Conservation (phyloP, 2,797 vertebrate genomes). For the Somateria mollissima region DNA sequence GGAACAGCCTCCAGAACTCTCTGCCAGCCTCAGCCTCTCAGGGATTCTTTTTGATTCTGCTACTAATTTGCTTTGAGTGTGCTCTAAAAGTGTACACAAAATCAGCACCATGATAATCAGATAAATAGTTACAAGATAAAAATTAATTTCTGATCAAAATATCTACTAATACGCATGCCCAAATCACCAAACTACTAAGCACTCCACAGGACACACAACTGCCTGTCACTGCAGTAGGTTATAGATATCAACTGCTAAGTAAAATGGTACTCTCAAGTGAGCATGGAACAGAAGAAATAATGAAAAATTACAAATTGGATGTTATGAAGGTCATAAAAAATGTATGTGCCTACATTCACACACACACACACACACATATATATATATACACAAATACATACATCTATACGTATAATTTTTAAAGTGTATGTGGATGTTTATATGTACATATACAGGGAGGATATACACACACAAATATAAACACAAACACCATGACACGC, state of each 20-base stretch:
- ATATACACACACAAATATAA: neutral
- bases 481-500: neutral
- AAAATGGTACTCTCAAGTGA: neutral
- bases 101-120: neutral
- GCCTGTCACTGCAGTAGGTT: neutral
- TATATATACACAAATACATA: neutral
- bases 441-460: neutral
- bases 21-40: neutral
- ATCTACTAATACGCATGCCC: neutral
- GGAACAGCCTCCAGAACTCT: neutral
- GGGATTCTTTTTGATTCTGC: neutral
- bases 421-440: neutral
- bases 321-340: neutral
- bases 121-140: neutral
- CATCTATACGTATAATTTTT: neutral
- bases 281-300: neutral
- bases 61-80: neutral
- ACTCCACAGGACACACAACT: neutral
- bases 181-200: neutral
- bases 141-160: neutral
- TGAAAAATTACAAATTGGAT: neutral
- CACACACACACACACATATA: rapidly evolving
- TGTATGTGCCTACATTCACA: neutral
- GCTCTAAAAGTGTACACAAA: neutral
- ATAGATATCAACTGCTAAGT: neutral